Base-by-base conservation (phyloP, 2,888 invertebrate genomes). In the Netelia inedita region DNA sequence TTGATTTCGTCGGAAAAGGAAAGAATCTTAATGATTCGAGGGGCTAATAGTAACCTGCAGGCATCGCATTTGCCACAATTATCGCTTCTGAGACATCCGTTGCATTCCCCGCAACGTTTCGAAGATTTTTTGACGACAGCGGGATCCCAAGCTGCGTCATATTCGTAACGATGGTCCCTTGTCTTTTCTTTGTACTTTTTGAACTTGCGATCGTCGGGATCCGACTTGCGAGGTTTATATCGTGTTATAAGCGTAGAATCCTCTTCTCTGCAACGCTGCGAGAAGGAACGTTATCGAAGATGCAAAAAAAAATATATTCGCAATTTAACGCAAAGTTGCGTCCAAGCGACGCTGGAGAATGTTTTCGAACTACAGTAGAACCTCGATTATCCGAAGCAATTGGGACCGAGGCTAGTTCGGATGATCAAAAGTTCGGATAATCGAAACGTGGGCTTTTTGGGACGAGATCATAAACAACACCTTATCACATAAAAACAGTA, bases 21-120 rank as follows among this genome's bases (percentile, higher is more conserved):
- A 35, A 35, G 35, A 35, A 35, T 35, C 35, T 5, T 35, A 6
- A 35, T 35, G n/a, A 75, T 65, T 46, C 14, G n/a, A 8, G 35
- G 23, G 14, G 10, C 10, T 61, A 61, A 61, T 16, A 23, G 19
- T 87, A 95, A 95, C 93, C 95, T 95, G 90, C 96, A 96, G 21
- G 94, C 94, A 86, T 96, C 96, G 92, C 97, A 97, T 89, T 95
- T 94, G 0, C 96, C 96, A 93, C 97, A 97, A 91, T 97, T 96
- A 88, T 96, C 96, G 0, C 94, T 95, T 78, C 96, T 94, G 59
- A 95, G 94, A 90, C 98, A 98, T 0, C 97, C 97, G 87, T 95
- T 96, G 91, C 98, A 98, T 82, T 96, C 95, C 0, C 97, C 97
- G 91, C 97, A 98, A 78, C 96, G 94, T 90, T 95, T 95, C 0